Evolutionary conservation across 2,113 vertebrate genomes (phyloP).

Genomic region (Probosciger aterrimus): DNA sequence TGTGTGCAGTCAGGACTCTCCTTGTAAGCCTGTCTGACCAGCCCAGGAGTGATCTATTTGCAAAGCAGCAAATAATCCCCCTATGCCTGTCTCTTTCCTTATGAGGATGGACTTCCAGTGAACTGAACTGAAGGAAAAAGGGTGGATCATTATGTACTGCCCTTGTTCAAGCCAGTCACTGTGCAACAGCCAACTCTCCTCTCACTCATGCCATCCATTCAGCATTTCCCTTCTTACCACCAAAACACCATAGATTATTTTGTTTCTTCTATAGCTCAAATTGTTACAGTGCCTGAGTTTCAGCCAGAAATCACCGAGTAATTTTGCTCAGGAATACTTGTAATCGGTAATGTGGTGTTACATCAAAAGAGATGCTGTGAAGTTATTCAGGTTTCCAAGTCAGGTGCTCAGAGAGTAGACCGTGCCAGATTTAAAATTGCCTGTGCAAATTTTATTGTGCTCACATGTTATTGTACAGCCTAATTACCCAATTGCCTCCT

Average conservation of each 20-base stretch:
- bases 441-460: slow-evolving; percentile 46
- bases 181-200: not conserved
- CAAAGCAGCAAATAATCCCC: not conserved
- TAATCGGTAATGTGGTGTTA: not conserved
- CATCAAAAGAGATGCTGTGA: not conserved
- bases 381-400: not conserved
- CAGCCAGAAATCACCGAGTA: not conserved
- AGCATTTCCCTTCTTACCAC: not conserved
- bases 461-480: not conserved
- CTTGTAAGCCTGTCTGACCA: not conserved
- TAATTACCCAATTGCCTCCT: slow-evolving; percentile 48
- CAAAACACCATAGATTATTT: not conserved
- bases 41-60: not conserved
- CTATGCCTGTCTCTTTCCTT: not conserved
- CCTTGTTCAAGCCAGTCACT: not conserved
- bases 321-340: not conserved
- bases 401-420: not conserved
- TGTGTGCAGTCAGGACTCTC: not conserved
- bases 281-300: not conserved
- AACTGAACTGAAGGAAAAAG: not conserved
- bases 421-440: slow-evolving; percentile 39
- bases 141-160: not conserved
- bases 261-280: not conserved
- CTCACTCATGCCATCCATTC: not conserved
- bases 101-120: not conserved